phyloP scores from a whole-genome alignment of 2,888 invertebrate species.

The Oscheius myriophilus region DNA sequence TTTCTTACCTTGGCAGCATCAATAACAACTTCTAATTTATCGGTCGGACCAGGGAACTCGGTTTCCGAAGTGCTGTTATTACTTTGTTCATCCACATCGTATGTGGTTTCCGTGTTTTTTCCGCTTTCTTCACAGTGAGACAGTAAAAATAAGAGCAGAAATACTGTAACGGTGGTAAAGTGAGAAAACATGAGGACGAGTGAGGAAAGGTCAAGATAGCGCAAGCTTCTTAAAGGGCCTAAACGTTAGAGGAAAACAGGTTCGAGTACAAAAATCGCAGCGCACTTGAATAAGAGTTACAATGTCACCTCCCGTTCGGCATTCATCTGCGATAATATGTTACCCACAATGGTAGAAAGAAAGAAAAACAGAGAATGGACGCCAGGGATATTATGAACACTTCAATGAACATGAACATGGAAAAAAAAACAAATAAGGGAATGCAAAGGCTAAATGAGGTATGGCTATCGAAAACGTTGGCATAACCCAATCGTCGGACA shows the following conservation, averaged over 20 bases:
- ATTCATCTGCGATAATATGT: no score
- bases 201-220: not conserved
- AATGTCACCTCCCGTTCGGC: constrained; percentile 16
- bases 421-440: no score
- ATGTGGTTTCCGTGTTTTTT: constrained; percentile 24
- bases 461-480: no score
- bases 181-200: constrained; percentile 9
- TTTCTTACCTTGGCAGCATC: constrained; percentile 23
- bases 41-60: constrained; percentile 12
- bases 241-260: constrained; percentile 10
- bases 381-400: no score
- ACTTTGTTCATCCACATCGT: not conserved
- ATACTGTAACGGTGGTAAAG: not conserved
- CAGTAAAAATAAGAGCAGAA: not conserved
- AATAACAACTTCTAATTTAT: constrained; percentile 14
- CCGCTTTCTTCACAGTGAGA: constrained; percentile 5
- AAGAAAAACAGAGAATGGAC: no score
- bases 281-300: constrained; percentile 30
- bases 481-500: no score
- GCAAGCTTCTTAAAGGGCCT: no score
- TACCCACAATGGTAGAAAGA: no score
- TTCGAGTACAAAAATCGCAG: constrained; percentile 26
- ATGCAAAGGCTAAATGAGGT: no score
- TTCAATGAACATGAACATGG: no score
- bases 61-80: constrained; percentile 6